Evolutionary conservation across 2,113 vertebrate genomes (phyloP).

Genomic region (Nematolebias whitei): DNA sequence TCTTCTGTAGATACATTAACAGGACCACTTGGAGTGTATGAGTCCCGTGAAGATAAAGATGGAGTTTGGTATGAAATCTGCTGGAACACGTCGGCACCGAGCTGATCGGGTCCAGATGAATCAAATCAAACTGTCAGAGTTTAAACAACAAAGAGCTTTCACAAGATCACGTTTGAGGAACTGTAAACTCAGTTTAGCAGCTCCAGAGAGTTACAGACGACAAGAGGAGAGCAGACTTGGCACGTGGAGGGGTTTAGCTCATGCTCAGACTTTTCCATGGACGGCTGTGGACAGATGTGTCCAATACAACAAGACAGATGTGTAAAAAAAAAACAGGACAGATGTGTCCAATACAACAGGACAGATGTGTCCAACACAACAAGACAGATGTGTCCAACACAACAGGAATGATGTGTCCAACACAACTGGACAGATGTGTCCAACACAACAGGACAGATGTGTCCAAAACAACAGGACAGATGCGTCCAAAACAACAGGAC

Average conservation of each 20-base stretch:
- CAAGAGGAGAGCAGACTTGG: conserved; percentile 59
- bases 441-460: too few species aligned
- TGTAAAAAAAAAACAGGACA: too few species aligned
- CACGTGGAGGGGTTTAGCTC: conserved; percentile 30
- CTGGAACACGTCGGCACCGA: not conserved
- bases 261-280: conserved; percentile 38
- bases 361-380: too few species aligned
- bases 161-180: conserved; percentile 4
- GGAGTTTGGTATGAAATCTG: not conserved
- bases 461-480: too few species aligned
- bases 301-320: conserved; percentile 41
- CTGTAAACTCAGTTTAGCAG: conserved; percentile 25
- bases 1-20: not conserved
- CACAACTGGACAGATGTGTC: too few species aligned
- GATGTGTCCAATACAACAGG: too few species aligned
- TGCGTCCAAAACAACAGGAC: too few species aligned
- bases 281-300: conserved; percentile 30
- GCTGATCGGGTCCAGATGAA: not conserved
- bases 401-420: too few species aligned
- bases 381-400: too few species aligned
- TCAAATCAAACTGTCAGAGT: not conserved
- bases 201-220: conserved; percentile 37
- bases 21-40: not conserved
- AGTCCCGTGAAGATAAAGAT: not conserved
- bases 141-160: not conserved